Base-by-base conservation (phyloP, 2,888 invertebrate species). In the Plutella xylostella region DNA sequence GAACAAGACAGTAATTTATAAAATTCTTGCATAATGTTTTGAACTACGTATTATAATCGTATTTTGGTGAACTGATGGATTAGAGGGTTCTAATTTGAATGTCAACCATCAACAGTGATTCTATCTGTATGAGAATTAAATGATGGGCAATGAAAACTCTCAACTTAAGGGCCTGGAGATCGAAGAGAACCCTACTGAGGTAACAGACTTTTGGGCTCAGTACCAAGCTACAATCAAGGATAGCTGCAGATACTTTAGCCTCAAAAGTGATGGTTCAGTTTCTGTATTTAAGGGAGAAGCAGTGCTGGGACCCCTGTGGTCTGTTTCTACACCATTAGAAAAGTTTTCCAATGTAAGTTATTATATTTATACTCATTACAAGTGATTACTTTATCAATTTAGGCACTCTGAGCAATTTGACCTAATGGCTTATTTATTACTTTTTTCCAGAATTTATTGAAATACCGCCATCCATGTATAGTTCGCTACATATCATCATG, bases 381-480 rank as follows among this genome's bases (percentile, higher is more conserved):
- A n/a, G n/a, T n/a, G n/a, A n/a, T n/a, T n/a, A n/a, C n/a, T n/a
- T n/a, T n/a, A n/a, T n/a, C n/a, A n/a, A n/a, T n/a, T n/a, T n/a
- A n/a, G n/a, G n/a, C n/a, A n/a, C n/a, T n/a, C n/a, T n/a, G n/a
- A n/a, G n/a, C n/a, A n/a, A n/a, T n/a, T n/a, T n/a, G n/a, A n/a
- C n/a, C n/a, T n/a, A n/a, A n/a, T n/a, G n/a, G n/a, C 3, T 28
- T 28, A 22, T 9, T 9, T 6, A 22, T 28, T 28, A 12, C 15
- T 33, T n/a, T 7, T 47, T 86, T 88, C 45, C 72, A 96, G 95
- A 93, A 93, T 77, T 84, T 95, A 48, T 90, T 92, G 85, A 88
- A 93, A 46, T 90, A 93, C 70, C 89, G 96, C 0, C 96, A 96
- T 76, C 96, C 96, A 0, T 90, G 89, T 57, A 93, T 96, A 55